These are phyloP conservation scores for Mimas tiliae DNA, from an alignment of 2,888 invertebrate genomes.

Conservation along the genomic window DNA sequence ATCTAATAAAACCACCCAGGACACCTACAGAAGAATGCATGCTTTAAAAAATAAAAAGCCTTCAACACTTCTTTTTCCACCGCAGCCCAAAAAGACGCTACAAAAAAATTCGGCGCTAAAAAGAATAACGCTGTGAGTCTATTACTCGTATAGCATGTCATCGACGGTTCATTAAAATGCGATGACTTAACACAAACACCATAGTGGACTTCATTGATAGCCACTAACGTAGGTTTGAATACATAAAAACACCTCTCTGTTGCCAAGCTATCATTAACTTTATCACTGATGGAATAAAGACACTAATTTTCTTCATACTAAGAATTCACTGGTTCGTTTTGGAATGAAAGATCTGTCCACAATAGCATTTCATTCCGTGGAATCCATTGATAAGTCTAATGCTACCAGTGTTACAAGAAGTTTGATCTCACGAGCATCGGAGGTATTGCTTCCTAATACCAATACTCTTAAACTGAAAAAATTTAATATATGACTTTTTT, in stretches of 20 bases:
- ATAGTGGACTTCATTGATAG: constrained; percentile 84
- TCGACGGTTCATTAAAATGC: constrained; percentile 84
- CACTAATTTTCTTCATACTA: constrained; percentile 41
- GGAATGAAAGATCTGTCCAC: constrained; percentile 74
- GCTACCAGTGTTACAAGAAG: constrained; percentile 82
- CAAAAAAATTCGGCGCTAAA: constrained; percentile 81
- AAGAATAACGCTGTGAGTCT: constrained; percentile 81
- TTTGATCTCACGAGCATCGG: constrained; percentile 69
- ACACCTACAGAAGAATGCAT: constrained; percentile 60
- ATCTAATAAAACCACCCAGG: constrained; percentile 61
- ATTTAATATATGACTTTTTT: constrained; percentile 25
- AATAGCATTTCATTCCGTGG: constrained; percentile 81
- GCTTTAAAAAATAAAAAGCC: constrained; percentile 58
- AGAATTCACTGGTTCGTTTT: constrained; percentile 65
- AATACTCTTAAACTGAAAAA: constrained; percentile 31
- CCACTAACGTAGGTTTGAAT: constrained; percentile 76
- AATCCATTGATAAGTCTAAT: constrained; percentile 82
- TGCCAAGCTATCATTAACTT: constrained; percentile 50
- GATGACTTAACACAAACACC: constrained; percentile 83
- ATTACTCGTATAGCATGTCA: constrained; percentile 84
- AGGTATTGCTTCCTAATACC: constrained; percentile 40
- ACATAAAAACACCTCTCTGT: constrained; percentile 64
- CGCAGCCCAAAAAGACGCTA: constrained; percentile 65
- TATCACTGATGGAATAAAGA: constrained; percentile 51
- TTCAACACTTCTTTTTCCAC: constrained; percentile 57